Base-by-base conservation (phyloP, 1,140 invertebrate genomes). In the Drosophila oshimai region DNA sequence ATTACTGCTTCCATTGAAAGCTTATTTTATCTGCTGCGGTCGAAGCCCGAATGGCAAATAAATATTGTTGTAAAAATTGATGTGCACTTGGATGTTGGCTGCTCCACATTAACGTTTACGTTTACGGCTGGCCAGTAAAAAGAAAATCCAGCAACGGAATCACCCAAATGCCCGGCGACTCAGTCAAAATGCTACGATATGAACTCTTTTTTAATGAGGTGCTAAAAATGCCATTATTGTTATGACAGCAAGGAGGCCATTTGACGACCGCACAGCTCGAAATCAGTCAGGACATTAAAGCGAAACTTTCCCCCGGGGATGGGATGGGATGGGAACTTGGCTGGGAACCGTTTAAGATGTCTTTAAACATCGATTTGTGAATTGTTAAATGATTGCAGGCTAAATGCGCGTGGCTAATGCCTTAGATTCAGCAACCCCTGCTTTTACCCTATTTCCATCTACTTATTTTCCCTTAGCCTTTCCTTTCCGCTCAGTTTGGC, bases 351-450 rank as follows among this genome's bases (percentile, higher is more conserved):
- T 41, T 79, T 61, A 72, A 79, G 49, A 49, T 54, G 49, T 72
- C 78, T 86, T 86, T 88, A 88, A 89, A 88, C 74, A 89, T 88
- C 83, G 83, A 88, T 88, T 88, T 88, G 83, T 88, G 88, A 88
- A 88, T 88, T 88, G 83, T 83, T 86, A 87, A 87, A 88, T 74
- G 81, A 87, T 87, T 87, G 83, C 69, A 44, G 73, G 58, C 62
- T 87, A 87, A 87, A 87, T 77, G 83, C 77, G 81, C 81, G 83
- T 87, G 44, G 73, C 81, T 81, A 87, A 87, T 87, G 83, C 58
- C 12, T 45, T 41, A 15, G 58, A 13, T 28, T 17, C 37, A 45
- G 29, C 28, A 33, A 62, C 58, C 58, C 58, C 22, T 50, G 58
- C 24, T 46, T 41, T 13, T 12, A n/a, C 13, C 28, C 36, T 44